Conservation (phyloP, 2,888 invertebrate species). For the Clitarchus hookeri region DNA sequence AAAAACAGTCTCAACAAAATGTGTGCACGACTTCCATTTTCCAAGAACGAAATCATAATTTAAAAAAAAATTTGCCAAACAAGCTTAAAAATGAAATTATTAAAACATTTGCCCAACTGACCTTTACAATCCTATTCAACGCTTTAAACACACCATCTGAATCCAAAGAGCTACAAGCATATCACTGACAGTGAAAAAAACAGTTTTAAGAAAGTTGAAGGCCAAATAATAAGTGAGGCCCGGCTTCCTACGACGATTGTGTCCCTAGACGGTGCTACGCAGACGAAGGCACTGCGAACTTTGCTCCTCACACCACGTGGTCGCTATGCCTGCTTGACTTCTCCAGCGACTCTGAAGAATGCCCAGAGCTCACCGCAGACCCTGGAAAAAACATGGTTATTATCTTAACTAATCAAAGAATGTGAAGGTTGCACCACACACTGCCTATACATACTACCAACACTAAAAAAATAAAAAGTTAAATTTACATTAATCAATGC, state of each 20-base stretch:
- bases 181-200: neutral
- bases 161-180: neutral
- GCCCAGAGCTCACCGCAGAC: slow-evolving; percentile 65
- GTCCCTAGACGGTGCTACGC: neutral
- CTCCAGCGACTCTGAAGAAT: slow-evolving; percentile 63
- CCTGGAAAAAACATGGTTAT: slow-evolving; percentile 51
- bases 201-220: neutral
- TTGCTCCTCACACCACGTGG: neutral
- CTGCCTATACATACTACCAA: too few relatives aligned
- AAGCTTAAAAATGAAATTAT: too few relatives aligned
- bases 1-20: too few relatives aligned
- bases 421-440: too few relatives aligned
- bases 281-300: neutral
- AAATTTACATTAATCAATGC: too few relatives aligned
- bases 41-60: too few relatives aligned
- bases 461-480: too few relatives aligned
- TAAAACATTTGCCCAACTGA: too few relatives aligned
- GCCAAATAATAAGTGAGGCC: neutral
- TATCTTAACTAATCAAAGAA: slow-evolving; percentile 48
- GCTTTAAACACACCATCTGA: too few relatives aligned
- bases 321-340: slow-evolving; percentile 45
- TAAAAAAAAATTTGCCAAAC: too few relatives aligned
- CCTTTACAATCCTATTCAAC: too few relatives aligned
- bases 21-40: too few relatives aligned
- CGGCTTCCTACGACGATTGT: neutral